These are phyloP conservation scores for Parazoanthus swiftii DNA, from an alignment of 92 coral and sea anemone genomes.

Conservation along the genomic window DNA sequence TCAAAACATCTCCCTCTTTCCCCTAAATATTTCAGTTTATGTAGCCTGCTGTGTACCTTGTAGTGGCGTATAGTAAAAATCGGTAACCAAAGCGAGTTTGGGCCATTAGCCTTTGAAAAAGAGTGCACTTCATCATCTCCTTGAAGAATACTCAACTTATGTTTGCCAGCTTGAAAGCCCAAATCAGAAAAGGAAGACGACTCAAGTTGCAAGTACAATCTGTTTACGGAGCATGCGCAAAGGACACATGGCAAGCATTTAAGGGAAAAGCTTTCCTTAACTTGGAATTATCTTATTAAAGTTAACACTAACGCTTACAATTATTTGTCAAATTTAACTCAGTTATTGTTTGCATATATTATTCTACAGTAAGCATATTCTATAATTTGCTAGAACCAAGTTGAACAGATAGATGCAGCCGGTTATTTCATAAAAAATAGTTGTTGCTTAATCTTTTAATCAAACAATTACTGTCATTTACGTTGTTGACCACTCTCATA, in stretches of 20 bases:
- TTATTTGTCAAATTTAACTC: neutral
- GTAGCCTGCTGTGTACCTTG: too few species aligned
- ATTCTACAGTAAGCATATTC: neutral
- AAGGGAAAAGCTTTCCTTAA: too few species aligned
- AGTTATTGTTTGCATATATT: neutral
- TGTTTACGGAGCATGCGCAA: neutral
- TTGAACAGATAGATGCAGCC: neutral
- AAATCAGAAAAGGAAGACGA: too few species aligned
- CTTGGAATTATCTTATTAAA: neutral
- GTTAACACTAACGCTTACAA: neutral
- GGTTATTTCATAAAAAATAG: neutral
- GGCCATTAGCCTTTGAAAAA: too few species aligned
- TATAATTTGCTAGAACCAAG: neutral
- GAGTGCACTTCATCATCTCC: too few species aligned
- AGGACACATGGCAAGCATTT: neutral
- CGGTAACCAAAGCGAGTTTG: too few species aligned
- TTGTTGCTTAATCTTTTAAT: neutral
- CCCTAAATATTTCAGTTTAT: too few species aligned
- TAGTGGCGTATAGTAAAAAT: too few species aligned
- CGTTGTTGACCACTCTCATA: too few species aligned
- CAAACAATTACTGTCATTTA: neutral
- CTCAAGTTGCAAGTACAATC: neutral
- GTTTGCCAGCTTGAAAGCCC: too few species aligned
- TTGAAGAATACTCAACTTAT: too few species aligned
- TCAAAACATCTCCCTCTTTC: too few species aligned